phyloP scores from a whole-genome alignment of 1,140 invertebrate species.

The Liolophura sinensis region DNA sequence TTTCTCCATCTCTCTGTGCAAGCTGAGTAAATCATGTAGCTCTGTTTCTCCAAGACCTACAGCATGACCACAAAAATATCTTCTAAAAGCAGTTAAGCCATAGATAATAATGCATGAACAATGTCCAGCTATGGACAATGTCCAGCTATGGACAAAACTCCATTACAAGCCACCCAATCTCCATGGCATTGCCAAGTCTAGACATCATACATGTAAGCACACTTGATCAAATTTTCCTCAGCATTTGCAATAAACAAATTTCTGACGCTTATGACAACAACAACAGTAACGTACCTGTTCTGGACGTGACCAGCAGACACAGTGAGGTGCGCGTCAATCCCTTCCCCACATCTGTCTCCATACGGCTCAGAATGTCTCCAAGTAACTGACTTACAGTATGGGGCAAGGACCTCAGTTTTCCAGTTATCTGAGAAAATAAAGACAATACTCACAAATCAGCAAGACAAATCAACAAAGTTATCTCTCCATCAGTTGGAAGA shows the following conservation, averaged over 20 bases:
- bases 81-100: too few species aligned
- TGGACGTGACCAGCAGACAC: slow-evolving; percentile 45
- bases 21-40: slow-evolving; percentile 44
- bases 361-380: slow-evolving; percentile 43
- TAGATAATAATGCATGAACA: too few species aligned
- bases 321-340: slow-evolving; percentile 39
- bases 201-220: too few species aligned
- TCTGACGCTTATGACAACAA: background rate
- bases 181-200: too few species aligned
- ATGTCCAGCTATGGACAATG: too few species aligned
- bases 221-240: too few species aligned
- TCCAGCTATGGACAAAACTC: too few species aligned
- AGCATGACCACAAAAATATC: background rate
- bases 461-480: slow-evolving; percentile 4
- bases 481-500: background rate
- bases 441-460: background rate
- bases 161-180: too few species aligned
- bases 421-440: slow-evolving; percentile 35
- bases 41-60: slow-evolving; percentile 45
- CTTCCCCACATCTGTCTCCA: slow-evolving; percentile 51
- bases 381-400: slow-evolving; percentile 51
- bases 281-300: slow-evolving; percentile 39
- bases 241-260: too few species aligned
- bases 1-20: slow-evolving; percentile 20
- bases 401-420: slow-evolving; percentile 51